These are phyloP conservation scores for Zosterops pallidus DNA, from an alignment of 2,113 vertebrate species.

Conservation along the genomic window DNA sequence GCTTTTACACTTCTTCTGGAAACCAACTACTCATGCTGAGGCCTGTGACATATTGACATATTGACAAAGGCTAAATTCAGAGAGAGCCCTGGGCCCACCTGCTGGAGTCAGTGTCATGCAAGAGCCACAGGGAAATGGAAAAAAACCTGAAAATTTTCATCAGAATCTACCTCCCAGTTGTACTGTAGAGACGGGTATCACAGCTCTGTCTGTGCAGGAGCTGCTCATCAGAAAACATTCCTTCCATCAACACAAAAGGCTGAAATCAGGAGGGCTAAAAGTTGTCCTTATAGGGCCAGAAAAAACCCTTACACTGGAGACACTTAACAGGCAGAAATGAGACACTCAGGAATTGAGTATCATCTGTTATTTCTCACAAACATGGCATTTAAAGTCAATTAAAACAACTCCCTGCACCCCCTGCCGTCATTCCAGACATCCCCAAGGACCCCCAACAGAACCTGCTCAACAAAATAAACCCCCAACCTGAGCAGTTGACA, in stretches of 20 bases:
- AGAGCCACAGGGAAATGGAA: fast-evolving
- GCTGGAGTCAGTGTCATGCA: not conserved
- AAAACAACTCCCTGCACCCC: not conserved
- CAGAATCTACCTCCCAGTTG: not conserved
- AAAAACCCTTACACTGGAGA: not conserved
- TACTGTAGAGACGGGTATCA: not conserved
- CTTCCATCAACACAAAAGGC: not conserved
- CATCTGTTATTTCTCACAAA: not conserved
- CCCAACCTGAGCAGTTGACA: not conserved
- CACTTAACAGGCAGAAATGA: not conserved
- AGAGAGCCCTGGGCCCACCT: not conserved
- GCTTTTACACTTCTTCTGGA: not conserved
- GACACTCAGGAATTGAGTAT: not conserved
- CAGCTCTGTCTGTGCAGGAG: not conserved
- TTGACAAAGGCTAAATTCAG: not conserved
- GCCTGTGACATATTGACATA: not conserved
- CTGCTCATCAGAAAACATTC: not conserved
- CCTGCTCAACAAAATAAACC: not conserved
- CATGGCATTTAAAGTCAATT: not conserved
- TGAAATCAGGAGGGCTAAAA: not conserved
- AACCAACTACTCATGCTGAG: fast-evolving
- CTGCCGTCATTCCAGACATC: not conserved
- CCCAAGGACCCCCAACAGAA: not conserved
- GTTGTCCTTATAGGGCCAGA: not conserved
- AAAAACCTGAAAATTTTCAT: not conserved